Evolutionary conservation across 2,797 vertebrate species (phyloP).

Genomic region (Potorous gilbertii): DNA sequence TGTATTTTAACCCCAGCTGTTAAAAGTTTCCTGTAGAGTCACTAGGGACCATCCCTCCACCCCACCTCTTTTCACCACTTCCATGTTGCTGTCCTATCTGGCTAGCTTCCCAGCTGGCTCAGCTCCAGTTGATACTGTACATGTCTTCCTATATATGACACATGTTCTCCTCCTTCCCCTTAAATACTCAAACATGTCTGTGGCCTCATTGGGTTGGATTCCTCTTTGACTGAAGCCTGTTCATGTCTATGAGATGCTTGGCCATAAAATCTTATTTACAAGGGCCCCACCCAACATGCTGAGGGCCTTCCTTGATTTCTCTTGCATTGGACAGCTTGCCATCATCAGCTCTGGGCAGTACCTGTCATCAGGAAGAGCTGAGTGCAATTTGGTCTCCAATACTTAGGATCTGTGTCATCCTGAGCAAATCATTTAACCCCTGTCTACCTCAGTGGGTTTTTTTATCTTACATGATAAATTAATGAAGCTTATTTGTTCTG

Average conservation of each 20-base stretch:
- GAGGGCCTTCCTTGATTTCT: not conserved
- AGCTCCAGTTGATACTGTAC: not conserved
- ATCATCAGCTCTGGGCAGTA: not conserved
- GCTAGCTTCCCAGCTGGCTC: not conserved
- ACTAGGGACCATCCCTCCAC: conserved; percentile 10
- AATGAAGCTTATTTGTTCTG: not conserved
- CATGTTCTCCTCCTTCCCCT: not conserved
- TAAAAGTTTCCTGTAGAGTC: conserved; percentile 62
- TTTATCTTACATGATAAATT: not conserved
- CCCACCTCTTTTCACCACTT: not conserved
- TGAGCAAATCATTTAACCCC: not conserved
- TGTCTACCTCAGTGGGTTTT: not conserved
- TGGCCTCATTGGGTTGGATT: not conserved
- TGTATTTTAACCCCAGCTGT: conserved; percentile 81
- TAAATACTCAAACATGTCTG: not conserved
- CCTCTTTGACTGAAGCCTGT: not conserved
- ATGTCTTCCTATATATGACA: conserved; percentile 5
- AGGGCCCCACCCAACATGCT: not conserved
- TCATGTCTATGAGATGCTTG: not conserved
- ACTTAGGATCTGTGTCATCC: not conserved
- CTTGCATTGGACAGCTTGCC: not conserved
- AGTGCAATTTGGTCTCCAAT: not conserved
- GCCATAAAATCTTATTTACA: not conserved
- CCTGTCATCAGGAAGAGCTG: not conserved
- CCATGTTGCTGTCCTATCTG: not conserved